phyloP scores from a whole-genome alignment of 2,113 vertebrate species.

The Bombycilla garrulus region DNA sequence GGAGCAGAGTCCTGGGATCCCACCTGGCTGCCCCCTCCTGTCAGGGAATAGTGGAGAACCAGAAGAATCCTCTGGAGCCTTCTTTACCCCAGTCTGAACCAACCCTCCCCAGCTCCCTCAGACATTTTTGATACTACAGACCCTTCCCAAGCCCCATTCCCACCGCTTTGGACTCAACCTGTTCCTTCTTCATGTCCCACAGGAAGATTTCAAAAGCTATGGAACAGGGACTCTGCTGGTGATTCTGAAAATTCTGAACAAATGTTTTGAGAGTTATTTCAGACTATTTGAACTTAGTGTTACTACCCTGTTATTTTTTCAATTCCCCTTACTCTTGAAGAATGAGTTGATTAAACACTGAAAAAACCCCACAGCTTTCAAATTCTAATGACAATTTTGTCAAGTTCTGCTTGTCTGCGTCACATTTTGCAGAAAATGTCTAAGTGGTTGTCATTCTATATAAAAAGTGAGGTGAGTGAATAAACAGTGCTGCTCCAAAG shows the following conservation, averaged over 20 bases:
- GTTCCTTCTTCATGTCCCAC: neutral
- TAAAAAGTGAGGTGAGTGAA: neutral
- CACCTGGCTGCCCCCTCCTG: neutral
- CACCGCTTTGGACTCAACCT: neutral
- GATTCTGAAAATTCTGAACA: neutral
- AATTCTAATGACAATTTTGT: neutral
- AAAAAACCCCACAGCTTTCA: neutral
- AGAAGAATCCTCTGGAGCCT: neutral
- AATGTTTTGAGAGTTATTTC: neutral
- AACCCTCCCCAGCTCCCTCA: neutral
- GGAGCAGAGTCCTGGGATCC: neutral
- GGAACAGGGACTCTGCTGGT: neutral
- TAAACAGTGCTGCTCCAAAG: neutral
- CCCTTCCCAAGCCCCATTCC: neutral
- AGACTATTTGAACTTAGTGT: neutral
- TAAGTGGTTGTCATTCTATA: neutral
- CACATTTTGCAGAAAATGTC: neutral
- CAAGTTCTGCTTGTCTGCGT: neutral
- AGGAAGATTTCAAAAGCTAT: neutral
- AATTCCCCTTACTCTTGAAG: neutral
- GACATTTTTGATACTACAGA: neutral
- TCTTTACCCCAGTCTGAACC: neutral
- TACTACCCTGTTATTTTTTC: neutral
- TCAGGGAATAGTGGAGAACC: neutral
- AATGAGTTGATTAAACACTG: neutral